Evolutionary conservation across 2,113 vertebrate species (phyloP), one percentile per base, ranked within the genome.

Genomic region (Oncorhynchus tshawytscha): DNA sequence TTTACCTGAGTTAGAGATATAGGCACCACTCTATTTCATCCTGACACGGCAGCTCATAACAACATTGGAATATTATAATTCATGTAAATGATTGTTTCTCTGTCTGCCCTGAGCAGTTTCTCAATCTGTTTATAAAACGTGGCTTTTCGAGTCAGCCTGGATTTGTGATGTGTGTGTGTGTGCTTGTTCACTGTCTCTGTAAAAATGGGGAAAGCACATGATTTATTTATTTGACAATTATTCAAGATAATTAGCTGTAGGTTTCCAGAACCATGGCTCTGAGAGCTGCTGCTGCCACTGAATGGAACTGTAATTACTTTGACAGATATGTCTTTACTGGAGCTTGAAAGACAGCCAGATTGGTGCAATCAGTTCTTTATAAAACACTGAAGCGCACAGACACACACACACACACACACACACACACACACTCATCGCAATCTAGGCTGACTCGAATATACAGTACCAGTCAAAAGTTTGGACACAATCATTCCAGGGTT

Each of bases 191-290:
- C 31, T 67, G 34, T 71, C 73, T 73, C 27, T 16, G 62, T 65
- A 68, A 57, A 16, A 73, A n/a, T 20, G 25, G 27, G 22, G 15
- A 76, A 18, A 65, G 22, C 64, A n/a, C 57, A 82, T 87, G 83
- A 86, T 90, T 87, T 12, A 45, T 54, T 34, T 51, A 2, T 45
- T 84, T 81, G 72, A 88, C 76, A 88, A 87, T 88, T 86, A 88
- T 78, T 71, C 66, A 24, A 78, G 71, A 85, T 87, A 84, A 92
- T 89, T 73, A 89, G 83, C 70, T 78, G 76, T 76, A 80, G 7
- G 77, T 77, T 39, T 72, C 39, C 39, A 45, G 39, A 45, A 77
- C 72, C 75, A n/a, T 73, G 39, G 72, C 80, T 73, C 82, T 73
- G 59, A 34, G 74, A 59, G 70, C 81, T 34, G 81, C 60, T 71